These are phyloP conservation scores for Glandiceps talaboti DNA, from an alignment of 53 echinoderm and acorn worm genomes.

Conservation along the genomic window DNA sequence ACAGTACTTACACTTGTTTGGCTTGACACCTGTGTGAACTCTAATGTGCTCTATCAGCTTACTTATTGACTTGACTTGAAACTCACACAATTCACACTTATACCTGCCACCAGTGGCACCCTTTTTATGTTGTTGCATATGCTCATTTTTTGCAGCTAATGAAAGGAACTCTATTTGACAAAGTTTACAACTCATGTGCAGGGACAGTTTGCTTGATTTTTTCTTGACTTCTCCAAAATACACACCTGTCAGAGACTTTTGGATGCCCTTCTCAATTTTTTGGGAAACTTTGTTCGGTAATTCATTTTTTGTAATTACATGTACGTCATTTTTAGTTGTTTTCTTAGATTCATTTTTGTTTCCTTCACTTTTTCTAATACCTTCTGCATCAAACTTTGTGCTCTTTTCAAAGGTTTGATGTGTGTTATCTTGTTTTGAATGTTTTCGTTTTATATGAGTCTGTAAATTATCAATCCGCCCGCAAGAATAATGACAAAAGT, in stretches of 20 bases:
- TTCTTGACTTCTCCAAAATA: background rate
- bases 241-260: background rate
- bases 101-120: background rate
- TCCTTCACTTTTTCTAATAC: background rate
- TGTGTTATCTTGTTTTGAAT: background rate
- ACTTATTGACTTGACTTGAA: background rate
- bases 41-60: background rate
- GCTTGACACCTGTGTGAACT: background rate
- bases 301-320: no score
- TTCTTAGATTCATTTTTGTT: background rate
- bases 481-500: constrained; percentile 3
- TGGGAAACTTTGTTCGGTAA: background rate
- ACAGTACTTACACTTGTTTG: background rate
- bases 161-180: background rate
- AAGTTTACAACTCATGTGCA: background rate
- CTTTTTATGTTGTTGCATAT: background rate
- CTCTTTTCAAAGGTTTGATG: background rate
- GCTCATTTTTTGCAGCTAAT: background rate
- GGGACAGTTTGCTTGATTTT: background rate
- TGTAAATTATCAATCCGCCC: background rate
- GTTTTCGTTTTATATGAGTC: background rate
- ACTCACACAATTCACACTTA: background rate
- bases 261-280: background rate
- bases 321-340: background rate
- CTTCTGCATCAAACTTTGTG: no score